phyloP scores from a whole-genome alignment of 2,888 invertebrate genomes.

The Cephus spinipes region DNA sequence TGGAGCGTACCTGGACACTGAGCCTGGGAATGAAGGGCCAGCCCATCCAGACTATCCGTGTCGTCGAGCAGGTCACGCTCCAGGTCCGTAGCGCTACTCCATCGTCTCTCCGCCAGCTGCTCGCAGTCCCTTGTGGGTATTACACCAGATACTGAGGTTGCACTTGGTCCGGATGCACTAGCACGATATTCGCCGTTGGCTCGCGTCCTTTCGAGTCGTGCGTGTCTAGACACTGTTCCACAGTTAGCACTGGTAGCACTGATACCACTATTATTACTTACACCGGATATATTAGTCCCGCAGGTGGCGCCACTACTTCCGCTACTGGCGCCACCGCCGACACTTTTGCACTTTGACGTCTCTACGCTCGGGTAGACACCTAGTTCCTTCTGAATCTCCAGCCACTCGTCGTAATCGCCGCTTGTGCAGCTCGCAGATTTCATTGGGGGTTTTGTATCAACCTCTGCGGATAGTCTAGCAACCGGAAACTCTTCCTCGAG shows the following conservation, averaged over 20 bases:
- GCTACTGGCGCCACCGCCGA: not conserved
- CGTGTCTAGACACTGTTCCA: constrained; percentile 9
- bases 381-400: constrained; percentile 76
- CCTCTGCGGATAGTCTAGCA: constrained; percentile 38
- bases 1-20: constrained; percentile 44
- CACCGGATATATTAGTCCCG: constrained; percentile 32
- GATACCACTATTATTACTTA: constrained; percentile 29
- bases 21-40: constrained; percentile 56
- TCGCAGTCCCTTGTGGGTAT: not conserved
- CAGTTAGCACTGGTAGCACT: constrained; percentile 22
- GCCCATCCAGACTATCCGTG: constrained; percentile 58
- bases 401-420: constrained; percentile 75
- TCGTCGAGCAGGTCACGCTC: constrained; percentile 63
- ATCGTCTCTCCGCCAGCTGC: constrained; percentile 38
- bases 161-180: constrained; percentile 21
- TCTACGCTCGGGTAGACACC: constrained; percentile 65
- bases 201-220: constrained; percentile 56
- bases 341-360: constrained; percentile 49
- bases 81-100: constrained; percentile 59
- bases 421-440: constrained; percentile 56
- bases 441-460: constrained; percentile 54
- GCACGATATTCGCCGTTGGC: constrained; percentile 58
- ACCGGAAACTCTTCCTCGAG: constrained; percentile 58
- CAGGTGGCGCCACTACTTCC: not conserved
- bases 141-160: constrained; percentile 1